A percentile compares a stretch with the other conserved stretches of the same genome.
phyloP scores from a whole-genome alignment of 2,888 invertebrate species.

The Apamea sordens region DNA sequence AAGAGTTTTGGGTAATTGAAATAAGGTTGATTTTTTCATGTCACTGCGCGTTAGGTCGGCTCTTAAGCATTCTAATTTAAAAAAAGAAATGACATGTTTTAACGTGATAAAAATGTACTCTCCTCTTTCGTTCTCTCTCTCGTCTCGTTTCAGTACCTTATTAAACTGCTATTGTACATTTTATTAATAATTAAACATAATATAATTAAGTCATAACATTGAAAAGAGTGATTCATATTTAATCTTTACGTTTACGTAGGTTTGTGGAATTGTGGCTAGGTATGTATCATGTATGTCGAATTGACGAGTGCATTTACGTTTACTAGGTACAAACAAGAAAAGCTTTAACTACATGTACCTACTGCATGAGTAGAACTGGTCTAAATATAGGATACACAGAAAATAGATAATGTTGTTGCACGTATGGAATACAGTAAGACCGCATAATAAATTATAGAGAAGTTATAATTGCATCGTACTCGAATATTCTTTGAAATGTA shows the following conservation, averaged over 20 bases:
- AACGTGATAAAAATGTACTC: too few relatives aligned
- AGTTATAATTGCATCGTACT: slow-evolving; percentile 28
- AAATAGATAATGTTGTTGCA: slow-evolving; percentile 31
- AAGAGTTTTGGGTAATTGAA: too few relatives aligned
- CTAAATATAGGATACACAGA: slow-evolving; percentile 49
- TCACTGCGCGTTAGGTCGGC: too few relatives aligned
- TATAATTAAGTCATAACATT: slow-evolving; percentile 14
- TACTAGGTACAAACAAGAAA: slow-evolving; percentile 46
- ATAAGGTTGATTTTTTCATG: too few relatives aligned
- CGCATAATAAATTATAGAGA: slow-evolving; percentile 16
- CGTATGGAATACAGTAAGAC: slow-evolving; percentile 31
- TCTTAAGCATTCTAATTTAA: too few relatives aligned
- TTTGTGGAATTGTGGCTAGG: slow-evolving; percentile 36
- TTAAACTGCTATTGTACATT: not conserved
- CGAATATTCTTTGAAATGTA: slow-evolving; percentile 27
- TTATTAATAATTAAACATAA: slow-evolving; percentile 22
- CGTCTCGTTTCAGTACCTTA: not conserved
- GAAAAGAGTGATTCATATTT: slow-evolving; percentile 39
- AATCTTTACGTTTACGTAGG: slow-evolving; percentile 22
- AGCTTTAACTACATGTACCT: slow-evolving; percentile 37
- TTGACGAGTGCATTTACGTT: slow-evolving; percentile 15
- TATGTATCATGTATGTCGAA: slow-evolving; percentile 15
- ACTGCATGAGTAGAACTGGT: slow-evolving; percentile 45
- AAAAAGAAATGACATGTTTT: too few relatives aligned
- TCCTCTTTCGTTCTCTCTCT: too few relatives aligned